phyloP scores from a whole-genome alignment of 2,888 invertebrate genomes.

The Pardosa pseudoannulata region DNA sequence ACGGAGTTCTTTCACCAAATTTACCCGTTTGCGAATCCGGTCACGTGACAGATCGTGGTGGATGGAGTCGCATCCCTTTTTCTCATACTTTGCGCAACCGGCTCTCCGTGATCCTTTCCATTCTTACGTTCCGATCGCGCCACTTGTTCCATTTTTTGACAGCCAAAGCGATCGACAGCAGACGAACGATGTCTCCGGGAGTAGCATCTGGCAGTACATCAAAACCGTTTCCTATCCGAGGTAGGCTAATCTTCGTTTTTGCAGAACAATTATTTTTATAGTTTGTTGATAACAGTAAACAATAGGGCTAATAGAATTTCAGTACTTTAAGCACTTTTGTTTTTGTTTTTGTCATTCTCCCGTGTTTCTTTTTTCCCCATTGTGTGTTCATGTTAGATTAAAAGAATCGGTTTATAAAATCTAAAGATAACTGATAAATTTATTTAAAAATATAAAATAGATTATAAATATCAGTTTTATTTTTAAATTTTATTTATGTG shows the following conservation, averaged over 20 bases:
- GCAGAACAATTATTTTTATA: background rate
- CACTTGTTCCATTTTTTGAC: conserved; percentile 18
- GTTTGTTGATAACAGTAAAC: no score
- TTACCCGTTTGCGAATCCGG: background rate
- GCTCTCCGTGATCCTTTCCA: background rate
- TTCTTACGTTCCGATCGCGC: background rate
- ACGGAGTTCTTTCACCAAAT: background rate
- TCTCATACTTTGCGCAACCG: background rate
- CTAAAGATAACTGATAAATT: no score
- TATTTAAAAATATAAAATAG: no score
- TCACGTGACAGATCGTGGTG: conserved; percentile 8
- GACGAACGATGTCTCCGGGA: conserved; percentile 21
- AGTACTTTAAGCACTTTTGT: no score
- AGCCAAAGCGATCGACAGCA: background rate
- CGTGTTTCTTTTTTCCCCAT: no score
- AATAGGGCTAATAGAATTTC: no score
- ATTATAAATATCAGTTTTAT: no score
- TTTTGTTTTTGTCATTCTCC: no score
- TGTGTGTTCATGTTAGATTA: no score
- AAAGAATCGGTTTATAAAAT: no score
- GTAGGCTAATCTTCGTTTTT: background rate
- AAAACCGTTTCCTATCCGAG: conserved; percentile 20
- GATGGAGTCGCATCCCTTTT: background rate
- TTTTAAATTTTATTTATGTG: no score
- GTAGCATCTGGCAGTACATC: conserved; percentile 10